phyloP scores from a whole-genome alignment of 2,113 vertebrate species.

The Bettongia penicillata region DNA sequence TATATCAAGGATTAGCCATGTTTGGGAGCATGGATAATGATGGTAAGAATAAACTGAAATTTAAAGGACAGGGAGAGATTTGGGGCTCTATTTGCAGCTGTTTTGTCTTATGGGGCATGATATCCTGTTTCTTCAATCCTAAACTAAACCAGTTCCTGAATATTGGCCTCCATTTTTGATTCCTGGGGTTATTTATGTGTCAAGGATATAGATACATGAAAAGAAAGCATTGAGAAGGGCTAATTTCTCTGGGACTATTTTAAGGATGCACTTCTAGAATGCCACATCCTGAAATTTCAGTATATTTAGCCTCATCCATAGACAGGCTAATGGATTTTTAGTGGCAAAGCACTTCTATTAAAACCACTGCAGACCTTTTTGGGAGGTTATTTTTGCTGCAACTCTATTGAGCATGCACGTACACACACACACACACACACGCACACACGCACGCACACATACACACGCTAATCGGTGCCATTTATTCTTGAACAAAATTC shows the following conservation, averaged over 20 bases:
- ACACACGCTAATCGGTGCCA: slow-evolving; percentile 68
- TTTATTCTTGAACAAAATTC: slow-evolving; percentile 75
- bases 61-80: neutral
- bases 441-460: neutral
- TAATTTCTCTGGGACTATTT: slow-evolving; percentile 84
- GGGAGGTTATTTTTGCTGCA: slow-evolving; percentile 73
- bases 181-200: neutral
- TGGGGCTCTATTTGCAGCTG: neutral
- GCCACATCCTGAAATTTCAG: slow-evolving; percentile 84
- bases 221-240: slow-evolving; percentile 64
- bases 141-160: neutral
- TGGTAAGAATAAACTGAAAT: neutral
- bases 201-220: slow-evolving; percentile 78
- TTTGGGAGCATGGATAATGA: neutral
- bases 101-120: neutral
- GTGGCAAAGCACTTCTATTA: slow-evolving; percentile 81
- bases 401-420: slow-evolving; percentile 36
- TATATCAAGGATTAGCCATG: neutral
- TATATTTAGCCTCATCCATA: slow-evolving; percentile 82
- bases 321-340: slow-evolving; percentile 82
- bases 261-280: slow-evolving; percentile 79
- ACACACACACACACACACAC: slow-evolving; percentile 19
- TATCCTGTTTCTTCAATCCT: neutral
- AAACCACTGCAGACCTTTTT: slow-evolving; percentile 74
- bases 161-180: neutral